These are phyloP conservation scores for Phycodurus eques DNA, from an alignment of 2,113 vertebrate genomes.

Conservation along the genomic window DNA sequence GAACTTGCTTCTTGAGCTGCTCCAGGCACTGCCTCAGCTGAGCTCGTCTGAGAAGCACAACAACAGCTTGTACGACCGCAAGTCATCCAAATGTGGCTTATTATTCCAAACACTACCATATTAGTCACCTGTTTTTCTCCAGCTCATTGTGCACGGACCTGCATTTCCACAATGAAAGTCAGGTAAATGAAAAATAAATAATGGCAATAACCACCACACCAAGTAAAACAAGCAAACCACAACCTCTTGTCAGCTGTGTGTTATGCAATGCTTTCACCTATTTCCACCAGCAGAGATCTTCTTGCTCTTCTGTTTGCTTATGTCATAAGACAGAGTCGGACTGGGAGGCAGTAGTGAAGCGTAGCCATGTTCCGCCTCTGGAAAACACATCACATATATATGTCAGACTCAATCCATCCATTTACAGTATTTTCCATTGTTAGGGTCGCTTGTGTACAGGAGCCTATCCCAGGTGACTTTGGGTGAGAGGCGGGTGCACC, in stretches of 20 bases:
- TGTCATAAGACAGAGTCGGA: slow-evolving; percentile 60
- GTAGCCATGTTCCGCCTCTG: slow-evolving; percentile 91
- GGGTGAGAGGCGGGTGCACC: neutral
- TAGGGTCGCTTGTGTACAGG: neutral
- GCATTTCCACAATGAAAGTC: slow-evolving; percentile 19
- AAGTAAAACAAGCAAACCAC: slow-evolving; percentile 29
- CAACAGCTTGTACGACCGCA: neutral
- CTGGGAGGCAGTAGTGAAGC: slow-evolving; percentile 79
- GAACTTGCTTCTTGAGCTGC: slow-evolving; percentile 89
- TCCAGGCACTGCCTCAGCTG: slow-evolving; percentile 87
- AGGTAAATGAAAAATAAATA: neutral
- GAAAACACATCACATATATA: neutral
- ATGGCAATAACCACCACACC: neutral
- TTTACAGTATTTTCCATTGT: neutral
- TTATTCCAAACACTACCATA: neutral
- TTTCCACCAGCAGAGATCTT: slow-evolving; percentile 68
- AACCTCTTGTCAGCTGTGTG: slow-evolving; percentile 31
- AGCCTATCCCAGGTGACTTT: neutral
- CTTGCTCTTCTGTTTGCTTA: slow-evolving; percentile 73
- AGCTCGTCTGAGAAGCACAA: slow-evolving; percentile 77
- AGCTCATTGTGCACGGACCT: slow-evolving; percentile 88
- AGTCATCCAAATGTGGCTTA: neutral
- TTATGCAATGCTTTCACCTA: slow-evolving; percentile 67
- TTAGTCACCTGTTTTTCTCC: slow-evolving; percentile 84
- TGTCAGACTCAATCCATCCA: neutral